Base-by-base conservation (phyloP, 2,888 invertebrate genomes). In the Aporophyla lueneburgensis region DNA sequence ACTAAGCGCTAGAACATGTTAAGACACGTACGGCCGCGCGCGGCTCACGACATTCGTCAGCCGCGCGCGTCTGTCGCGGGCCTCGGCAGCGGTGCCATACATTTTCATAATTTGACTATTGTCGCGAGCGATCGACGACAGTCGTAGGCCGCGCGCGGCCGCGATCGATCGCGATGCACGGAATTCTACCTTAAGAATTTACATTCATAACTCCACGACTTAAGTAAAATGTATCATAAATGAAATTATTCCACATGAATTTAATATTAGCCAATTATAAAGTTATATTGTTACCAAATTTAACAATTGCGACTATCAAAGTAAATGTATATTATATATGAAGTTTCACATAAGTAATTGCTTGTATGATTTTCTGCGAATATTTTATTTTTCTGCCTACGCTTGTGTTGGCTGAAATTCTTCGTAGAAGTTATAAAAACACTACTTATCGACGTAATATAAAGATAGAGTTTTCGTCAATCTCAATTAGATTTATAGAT, bases 281-380 rank as follows among this genome's bases (percentile, higher is more conserved):
- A 84, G 71, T 86, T 86, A 74, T 74, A 86, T 83, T 86, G 70
- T 76, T 70, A 71, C 27, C 33, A 65, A 56, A 80, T 72, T 74
- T 75, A 71, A 74, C 27, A 77, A 62, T 59, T 65, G 51, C 19
- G 59, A 58, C 21, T 43, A 58, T 78, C 46, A 46, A 65, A 58
- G 43, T 53, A 61, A 53, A 61, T 19, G 46, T 74, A 43, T 33
- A 51, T 33, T 46, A 51, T 33, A 46, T 33, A 61, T n/a, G 49
- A 81, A 78, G 67, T 83, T 67, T 51, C 19, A 76, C 54, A 56
- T 62, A 67, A 62, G 72, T 58, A 72, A 80, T 24, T 63, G 33
- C 75, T 75, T 53, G 12, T 46, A 49, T 51, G 63, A 78, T 75
- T 63, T 53, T 49, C 58, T 53, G 10, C 1, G 63, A 33, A 24